Conservation (phyloP, 2,113 vertebrate genomes). For the Sylvia atricapilla region DNA sequence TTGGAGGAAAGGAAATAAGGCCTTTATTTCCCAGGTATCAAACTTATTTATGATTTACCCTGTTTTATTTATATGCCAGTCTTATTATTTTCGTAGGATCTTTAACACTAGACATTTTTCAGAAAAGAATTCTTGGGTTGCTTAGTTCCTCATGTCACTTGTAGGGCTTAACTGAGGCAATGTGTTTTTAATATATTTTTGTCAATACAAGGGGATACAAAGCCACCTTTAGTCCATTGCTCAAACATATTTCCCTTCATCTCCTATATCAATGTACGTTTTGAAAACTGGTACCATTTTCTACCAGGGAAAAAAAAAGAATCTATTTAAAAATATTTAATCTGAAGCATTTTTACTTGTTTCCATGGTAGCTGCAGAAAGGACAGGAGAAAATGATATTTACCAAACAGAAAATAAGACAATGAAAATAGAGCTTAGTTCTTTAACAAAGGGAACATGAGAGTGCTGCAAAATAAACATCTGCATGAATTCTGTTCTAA, state of each 20-base stretch:
- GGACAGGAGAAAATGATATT: constrained; percentile 49
- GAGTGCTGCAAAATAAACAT: background rate
- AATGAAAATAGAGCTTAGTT: constrained; percentile 34
- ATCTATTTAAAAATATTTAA: constrained; percentile 60
- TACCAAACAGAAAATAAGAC: constrained; percentile 68
- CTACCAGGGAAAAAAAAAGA: constrained; percentile 17
- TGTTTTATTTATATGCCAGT: background rate
- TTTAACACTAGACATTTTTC: background rate
- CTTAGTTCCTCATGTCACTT: background rate
- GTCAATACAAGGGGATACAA: background rate
- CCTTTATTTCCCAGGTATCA: background rate
- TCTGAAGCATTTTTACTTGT: constrained; percentile 56
- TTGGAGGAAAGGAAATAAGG: background rate
- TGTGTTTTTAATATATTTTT: background rate
- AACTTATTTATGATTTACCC: background rate
- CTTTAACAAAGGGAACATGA: constrained; percentile 25
- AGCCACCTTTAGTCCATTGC: background rate
- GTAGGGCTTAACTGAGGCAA: background rate
- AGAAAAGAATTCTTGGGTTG: background rate
- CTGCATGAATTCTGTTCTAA: constrained; percentile 28
- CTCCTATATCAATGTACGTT: background rate
- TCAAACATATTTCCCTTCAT: background rate
- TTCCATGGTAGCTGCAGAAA: constrained; percentile 73
- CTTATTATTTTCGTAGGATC: background rate
- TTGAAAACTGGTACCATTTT: background rate